Base-by-base conservation (phyloP, 2,888 invertebrate genomes). In the Andrena flavipes region DNA sequence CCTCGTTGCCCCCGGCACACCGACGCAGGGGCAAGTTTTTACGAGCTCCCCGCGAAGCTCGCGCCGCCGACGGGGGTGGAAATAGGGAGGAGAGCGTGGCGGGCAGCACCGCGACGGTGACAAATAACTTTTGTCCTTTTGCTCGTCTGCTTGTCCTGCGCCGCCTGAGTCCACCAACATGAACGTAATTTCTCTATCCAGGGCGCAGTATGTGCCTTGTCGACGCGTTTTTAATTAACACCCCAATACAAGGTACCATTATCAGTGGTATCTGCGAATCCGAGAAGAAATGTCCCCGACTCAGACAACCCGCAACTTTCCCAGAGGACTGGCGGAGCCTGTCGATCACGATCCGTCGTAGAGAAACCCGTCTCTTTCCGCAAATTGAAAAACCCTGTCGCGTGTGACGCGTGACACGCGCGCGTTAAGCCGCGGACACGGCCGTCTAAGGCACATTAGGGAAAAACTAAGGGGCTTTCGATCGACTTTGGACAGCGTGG, bases 331-430 rank as follows among this genome's bases (percentile, higher is more conserved):
- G 60, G 30, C 20, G 51, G 23, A 78, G 42, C 23, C 74, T 64
- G 72, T 48, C 72, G 56, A 77, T 65, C 59, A n/a, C 60, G 33
- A 33, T 35, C 13, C 54, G 6, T 26, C 7, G n/a, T 2, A 26
- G 4, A 29, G 49, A 10, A 68, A 8, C 33, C 48, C 10, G 4
- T 64, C 63, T 64, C 20, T 29, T 20, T 30, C 49, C 73, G 30
- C 59, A 68, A 84, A 84, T 84, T 72, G 83, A 89, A 90, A 91
- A 91, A 88, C 81, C 91, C 76, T 92, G 91, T 92, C 74, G 77
- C 70, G 79, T 69, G 73, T 70, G 60, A 51, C 67, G 75, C 80
- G 85, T 77, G 79, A 80, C 77, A 67, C 48, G 64, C 71, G 70
- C 75, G 77, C 65, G 51, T 82, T 72, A 75, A 68, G 63, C 29